Evolutionary conservation across 2,888 invertebrate species (phyloP).

Genomic region (Eueremaeus valkanovi): DNA sequence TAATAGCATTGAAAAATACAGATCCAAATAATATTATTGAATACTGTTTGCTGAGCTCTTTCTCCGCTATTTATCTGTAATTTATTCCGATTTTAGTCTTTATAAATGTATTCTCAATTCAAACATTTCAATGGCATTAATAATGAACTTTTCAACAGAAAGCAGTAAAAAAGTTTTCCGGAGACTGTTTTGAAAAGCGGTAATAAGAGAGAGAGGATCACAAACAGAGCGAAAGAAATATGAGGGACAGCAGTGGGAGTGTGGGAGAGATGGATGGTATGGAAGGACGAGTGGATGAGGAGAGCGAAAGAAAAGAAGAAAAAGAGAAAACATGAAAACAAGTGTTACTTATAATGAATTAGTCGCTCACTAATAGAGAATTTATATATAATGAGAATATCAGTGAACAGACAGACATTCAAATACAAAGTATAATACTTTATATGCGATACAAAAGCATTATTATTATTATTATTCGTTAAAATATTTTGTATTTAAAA

Average conservation of each 20-base stretch:
- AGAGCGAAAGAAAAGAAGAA: not conserved
- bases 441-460: too few relatives aligned
- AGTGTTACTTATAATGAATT: slow-evolving; percentile 16
- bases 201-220: not conserved
- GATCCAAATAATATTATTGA: not conserved
- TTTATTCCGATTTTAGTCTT: not conserved
- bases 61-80: not conserved
- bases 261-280: slow-evolving; percentile 9
- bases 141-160: slow-evolving; percentile 8
- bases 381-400: too few relatives aligned
- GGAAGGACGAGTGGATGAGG: not conserved
- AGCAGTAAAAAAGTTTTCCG: not conserved
- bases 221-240: not conserved
- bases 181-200: not conserved
- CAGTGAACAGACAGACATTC: too few relatives aligned
- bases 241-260: not conserved
- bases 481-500: too few relatives aligned
- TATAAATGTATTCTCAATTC: not conserved
- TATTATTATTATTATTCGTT: too few relatives aligned
- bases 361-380: not conserved
- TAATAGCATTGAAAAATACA: not conserved
- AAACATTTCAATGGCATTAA: slow-evolving; percentile 1
- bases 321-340: not conserved
- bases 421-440: too few relatives aligned
- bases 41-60: not conserved